A percentile compares a stretch with the other conserved stretches of the same genome.
These are phyloP conservation scores for Pluvianellus socialis DNA, from an alignment of 2,113 vertebrate species.

Conservation along the genomic window DNA sequence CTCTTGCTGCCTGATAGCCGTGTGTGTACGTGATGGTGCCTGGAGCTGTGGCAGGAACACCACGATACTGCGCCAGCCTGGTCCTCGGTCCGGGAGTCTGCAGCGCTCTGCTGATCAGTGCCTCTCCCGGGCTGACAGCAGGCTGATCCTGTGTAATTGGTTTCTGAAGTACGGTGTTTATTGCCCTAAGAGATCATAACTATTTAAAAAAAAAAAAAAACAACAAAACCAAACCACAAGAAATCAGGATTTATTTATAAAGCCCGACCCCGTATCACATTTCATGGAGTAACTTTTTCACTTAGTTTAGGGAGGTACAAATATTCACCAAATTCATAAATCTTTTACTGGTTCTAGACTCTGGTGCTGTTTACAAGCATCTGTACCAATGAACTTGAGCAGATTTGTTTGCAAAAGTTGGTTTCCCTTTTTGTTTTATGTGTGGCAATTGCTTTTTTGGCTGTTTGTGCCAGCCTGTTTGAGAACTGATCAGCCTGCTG, in stretches of 20 bases:
- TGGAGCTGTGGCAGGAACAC: not conserved
- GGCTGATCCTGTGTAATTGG: fast-evolving
- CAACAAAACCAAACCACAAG: no score
- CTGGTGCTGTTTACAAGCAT: not conserved
- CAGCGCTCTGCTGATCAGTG: not conserved
- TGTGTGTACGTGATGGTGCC: not conserved
- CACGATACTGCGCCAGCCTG: fast-evolving
- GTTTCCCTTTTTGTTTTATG: not conserved
- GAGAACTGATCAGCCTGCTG: not conserved
- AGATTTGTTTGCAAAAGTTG: not conserved
- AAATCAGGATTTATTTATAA: not conserved
- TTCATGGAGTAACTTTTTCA: not conserved
- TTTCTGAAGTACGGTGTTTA: not conserved
- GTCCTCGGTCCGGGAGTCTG: not conserved
- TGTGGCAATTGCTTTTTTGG: not conserved
- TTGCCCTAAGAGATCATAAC: not conserved
- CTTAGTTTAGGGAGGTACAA: not conserved
- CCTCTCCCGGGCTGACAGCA: not conserved
- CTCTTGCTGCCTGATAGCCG: not conserved
- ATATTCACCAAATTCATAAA: not conserved
- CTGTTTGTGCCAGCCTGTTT: not conserved
- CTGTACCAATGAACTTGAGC: not conserved
- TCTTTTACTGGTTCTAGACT: not conserved
- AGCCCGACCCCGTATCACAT: fast-evolving
- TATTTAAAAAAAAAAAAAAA: not conserved